phyloP scores from a whole-genome alignment of 2,113 vertebrate species.

The Corythornis madagascariensis region DNA sequence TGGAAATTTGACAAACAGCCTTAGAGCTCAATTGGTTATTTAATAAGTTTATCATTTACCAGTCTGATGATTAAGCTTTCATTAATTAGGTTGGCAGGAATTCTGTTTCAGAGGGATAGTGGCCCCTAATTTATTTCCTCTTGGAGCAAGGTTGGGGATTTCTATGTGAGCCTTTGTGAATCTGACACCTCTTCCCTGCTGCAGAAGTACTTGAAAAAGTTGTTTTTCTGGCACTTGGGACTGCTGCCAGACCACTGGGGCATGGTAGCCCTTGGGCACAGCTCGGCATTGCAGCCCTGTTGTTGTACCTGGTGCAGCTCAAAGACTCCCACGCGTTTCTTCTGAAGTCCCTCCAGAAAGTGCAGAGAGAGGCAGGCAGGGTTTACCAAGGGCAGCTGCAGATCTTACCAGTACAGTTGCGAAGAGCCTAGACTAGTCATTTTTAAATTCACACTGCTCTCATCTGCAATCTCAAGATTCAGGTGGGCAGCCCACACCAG shows the following conservation, averaged over 20 bases:
- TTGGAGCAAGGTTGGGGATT: neutral
- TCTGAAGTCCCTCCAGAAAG: fast-evolving
- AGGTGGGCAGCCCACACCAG: neutral
- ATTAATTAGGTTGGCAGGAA: neutral
- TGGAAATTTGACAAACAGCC: neutral
- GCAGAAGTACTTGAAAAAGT: neutral
- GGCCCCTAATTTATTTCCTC: neutral
- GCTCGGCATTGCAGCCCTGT: neutral
- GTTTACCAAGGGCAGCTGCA: neutral
- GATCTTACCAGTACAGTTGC: neutral
- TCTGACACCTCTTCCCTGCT: neutral
- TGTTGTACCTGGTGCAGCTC: neutral
- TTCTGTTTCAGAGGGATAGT: neutral
- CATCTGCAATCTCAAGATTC: neutral
- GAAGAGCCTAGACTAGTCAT: neutral
- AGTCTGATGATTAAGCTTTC: conserved; percentile 10
- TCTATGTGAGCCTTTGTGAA: neutral
- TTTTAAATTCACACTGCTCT: neutral
- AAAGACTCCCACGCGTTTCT: neutral
- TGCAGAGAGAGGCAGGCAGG: fast-evolving
- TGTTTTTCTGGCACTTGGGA: neutral
- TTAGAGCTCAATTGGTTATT: conserved; percentile 6
- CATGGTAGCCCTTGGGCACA: neutral
- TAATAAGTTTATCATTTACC: conserved; percentile 17
- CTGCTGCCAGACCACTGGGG: neutral